Percentiles rank a stretch among this genome's conserved stretches.
Evolutionary conservation across 2,797 vertebrate species (phyloP).

Genomic region (Chrosomus eos): DNA sequence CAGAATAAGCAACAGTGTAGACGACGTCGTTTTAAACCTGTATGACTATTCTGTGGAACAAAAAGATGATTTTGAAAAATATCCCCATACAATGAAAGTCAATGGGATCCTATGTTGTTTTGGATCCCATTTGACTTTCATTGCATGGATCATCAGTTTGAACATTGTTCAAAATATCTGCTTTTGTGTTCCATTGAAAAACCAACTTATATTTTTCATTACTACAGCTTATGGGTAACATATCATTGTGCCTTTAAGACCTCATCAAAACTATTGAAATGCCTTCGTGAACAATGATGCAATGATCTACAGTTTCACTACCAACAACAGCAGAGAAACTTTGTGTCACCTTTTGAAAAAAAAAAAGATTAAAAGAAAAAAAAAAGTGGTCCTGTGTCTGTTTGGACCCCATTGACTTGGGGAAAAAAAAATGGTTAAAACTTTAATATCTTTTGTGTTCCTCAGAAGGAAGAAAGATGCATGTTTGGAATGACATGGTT

Average conservation of each 20-base stretch:
- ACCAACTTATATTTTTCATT: no score
- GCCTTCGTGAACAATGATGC: conserved; percentile 57
- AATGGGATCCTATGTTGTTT: neutral
- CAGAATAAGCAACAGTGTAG: conserved; percentile 56
- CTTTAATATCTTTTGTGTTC: neutral
- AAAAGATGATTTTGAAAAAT: neutral
- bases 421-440: neutral
- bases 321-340: neutral
- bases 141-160: neutral
- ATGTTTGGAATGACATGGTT: neutral
- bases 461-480: neutral
- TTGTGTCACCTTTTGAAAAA: no score
- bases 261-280: conserved; percentile 57
- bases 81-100: neutral
- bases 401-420: neutral
- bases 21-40: conserved; percentile 23
- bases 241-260: conserved; percentile 72
- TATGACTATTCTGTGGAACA: neutral
- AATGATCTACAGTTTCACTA: conserved; percentile 55
- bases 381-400: no score
- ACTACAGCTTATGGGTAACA: neutral
- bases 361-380: no score
- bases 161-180: neutral
- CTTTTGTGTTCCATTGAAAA: neutral
- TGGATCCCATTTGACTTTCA: neutral